Percentiles rank a stretch among this genome's conserved stretches.
These are phyloP conservation scores for Ptiloglossa arizonensis DNA, from an alignment of 1,140 invertebrate genomes.

Conservation along the genomic window DNA sequence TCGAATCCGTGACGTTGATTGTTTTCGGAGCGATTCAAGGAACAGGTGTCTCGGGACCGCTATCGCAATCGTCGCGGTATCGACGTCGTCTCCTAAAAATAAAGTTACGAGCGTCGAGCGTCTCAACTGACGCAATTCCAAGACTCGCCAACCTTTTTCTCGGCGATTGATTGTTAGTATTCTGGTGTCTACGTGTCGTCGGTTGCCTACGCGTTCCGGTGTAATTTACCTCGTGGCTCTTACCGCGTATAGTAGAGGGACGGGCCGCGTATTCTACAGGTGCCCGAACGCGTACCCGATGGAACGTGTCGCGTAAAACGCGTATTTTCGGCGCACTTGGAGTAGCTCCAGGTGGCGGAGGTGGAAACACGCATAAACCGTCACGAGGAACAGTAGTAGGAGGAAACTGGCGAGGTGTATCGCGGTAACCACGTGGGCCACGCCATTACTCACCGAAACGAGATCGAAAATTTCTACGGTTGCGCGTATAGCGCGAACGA, in stretches of 20 bases:
- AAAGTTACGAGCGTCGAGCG: slow-evolving; percentile 55
- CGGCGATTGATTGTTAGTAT: slow-evolving; percentile 39
- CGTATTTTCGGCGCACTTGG: slow-evolving; percentile 64
- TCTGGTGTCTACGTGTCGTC: slow-evolving; percentile 26
- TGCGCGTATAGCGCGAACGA: too few species aligned
- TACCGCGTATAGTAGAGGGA: slow-evolving; percentile 32
- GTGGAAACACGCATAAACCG: slow-evolving; percentile 33
- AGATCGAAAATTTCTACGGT: background rate
- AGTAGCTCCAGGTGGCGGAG: slow-evolving; percentile 61
- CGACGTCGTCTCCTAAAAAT: slow-evolving; percentile 60
- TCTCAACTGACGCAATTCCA: slow-evolving; percentile 53
- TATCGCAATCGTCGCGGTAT: slow-evolving; percentile 59
- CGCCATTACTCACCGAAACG: slow-evolving; percentile 16
- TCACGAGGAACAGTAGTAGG: slow-evolving; percentile 13
- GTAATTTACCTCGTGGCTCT: slow-evolving; percentile 46
- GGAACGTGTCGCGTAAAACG: slow-evolving; percentile 39
- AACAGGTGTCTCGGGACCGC: slow-evolving; percentile 57
- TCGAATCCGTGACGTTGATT: background rate
- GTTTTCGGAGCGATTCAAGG: slow-evolving; percentile 39
- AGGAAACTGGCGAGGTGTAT: slow-evolving; percentile 24
- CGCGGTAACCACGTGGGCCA: slow-evolving; percentile 43
- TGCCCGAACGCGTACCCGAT: slow-evolving; percentile 50
- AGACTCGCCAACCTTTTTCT: slow-evolving; percentile 33
- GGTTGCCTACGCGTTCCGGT: slow-evolving; percentile 7
- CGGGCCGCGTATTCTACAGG: slow-evolving; percentile 60